Percentiles rank a stretch among this genome's conserved stretches.
These are phyloP conservation scores for Pachydiplax longipennis DNA, from an alignment of 2,888 invertebrate species.

Conservation along the genomic window DNA sequence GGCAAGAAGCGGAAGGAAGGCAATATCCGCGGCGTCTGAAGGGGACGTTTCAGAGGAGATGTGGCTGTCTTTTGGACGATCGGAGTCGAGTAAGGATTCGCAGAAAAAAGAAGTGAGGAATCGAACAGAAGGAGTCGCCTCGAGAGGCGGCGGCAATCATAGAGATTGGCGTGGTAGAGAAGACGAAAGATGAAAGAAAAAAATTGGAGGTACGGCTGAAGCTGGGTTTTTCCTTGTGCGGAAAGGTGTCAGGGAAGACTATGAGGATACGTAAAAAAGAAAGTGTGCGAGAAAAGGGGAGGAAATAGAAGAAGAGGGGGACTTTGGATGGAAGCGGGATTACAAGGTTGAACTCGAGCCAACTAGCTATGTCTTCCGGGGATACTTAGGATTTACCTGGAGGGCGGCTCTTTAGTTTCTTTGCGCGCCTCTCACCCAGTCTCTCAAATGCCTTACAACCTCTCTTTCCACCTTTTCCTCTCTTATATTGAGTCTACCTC, in stretches of 20 bases:
- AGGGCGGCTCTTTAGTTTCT: constrained; percentile 37
- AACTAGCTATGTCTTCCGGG: constrained; percentile 40
- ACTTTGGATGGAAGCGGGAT: not conserved
- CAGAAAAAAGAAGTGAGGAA: not conserved
- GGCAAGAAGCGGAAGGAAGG: not conserved
- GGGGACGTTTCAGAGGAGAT: too few relatives aligned
- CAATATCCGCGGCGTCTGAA: not conserved
- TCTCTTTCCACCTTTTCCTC: constrained; percentile 15
- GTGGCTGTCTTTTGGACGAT: not conserved
- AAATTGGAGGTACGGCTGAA: not conserved
- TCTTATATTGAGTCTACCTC: constrained; percentile 32
- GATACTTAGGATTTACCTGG: constrained; percentile 32
- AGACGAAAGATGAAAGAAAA: not conserved
- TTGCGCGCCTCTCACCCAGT: constrained; percentile 36
- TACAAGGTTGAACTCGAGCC: constrained; percentile 36
- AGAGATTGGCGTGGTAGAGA: not conserved
- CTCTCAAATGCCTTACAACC: constrained; percentile 38
- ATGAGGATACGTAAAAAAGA: not conserved
- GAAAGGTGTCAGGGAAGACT: not conserved
- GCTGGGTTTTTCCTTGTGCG: not conserved
- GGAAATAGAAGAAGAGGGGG: not conserved
- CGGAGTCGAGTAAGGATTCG: not conserved
- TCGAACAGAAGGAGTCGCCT: not conserved
- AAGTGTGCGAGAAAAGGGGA: not conserved
- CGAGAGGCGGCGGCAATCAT: not conserved